phyloP scores from a whole-genome alignment of 2,888 invertebrate species.

The Pachycephus smyrnensis region DNA sequence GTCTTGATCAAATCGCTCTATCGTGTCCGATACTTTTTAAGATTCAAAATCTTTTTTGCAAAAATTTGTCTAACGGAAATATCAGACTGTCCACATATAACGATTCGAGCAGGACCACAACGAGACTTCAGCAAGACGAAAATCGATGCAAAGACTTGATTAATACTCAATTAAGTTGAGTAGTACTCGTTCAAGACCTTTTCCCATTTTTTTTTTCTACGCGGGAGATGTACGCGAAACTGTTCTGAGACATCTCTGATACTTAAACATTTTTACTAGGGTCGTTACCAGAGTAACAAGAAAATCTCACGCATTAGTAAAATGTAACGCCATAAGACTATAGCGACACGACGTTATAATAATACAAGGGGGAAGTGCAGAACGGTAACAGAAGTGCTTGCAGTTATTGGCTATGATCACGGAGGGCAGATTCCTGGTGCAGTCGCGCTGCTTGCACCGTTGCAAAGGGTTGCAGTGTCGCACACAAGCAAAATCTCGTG shows the following conservation, averaged over 20 bases:
- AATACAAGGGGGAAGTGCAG: neutral
- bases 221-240: no score
- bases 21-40: no score
- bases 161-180: no score
- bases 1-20: no score
- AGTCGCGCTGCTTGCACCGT: neutral
- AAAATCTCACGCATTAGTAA: neutral
- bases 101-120: no score
- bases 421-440: neutral
- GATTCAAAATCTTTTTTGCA: no score
- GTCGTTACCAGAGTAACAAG: neutral
- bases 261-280: neutral
- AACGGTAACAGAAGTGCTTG: neutral
- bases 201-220: no score
- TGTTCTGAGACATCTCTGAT: neutral
- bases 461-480: neutral
- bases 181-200: no score
- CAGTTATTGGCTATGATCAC: neutral
- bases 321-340: neutral
- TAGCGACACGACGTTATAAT: neutral
- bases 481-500: neutral
- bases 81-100: no score
- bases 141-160: no score
- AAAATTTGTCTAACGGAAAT: no score
- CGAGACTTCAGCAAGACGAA: no score